phyloP scores from a whole-genome alignment of 2,113 vertebrate genomes.

The Oncorhynchus tshawytscha region DNA sequence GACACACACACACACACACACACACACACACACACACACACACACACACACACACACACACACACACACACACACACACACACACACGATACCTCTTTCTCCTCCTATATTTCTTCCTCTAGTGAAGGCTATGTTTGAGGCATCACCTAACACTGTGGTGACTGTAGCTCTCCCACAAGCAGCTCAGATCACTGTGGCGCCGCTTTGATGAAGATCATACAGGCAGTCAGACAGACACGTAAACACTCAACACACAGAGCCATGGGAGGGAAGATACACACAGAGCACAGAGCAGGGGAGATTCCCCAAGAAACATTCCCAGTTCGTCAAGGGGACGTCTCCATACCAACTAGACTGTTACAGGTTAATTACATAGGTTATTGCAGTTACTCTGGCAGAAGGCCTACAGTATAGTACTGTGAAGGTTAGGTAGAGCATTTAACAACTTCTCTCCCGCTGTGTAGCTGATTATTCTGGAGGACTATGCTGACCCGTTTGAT shows the following conservation, averaged over 20 bases:
- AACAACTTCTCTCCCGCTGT: background rate
- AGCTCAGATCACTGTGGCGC: no score
- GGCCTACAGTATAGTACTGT: no score
- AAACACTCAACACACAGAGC: background rate
- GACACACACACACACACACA: background rate
- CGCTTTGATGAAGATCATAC: background rate
- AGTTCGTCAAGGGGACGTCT: no score
- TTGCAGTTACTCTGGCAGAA: no score
- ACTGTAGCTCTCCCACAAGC: background rate
- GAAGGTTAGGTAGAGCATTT: background rate
- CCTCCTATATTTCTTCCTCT: constrained; percentile 5
- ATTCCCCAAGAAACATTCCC: no score
- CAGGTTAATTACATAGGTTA: no score
- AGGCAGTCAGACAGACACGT: background rate
- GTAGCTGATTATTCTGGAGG: constrained; percentile 92
- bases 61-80: constrained; percentile 24
- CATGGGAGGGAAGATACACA: background rate
- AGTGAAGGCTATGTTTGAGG: constrained; percentile 47
- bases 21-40: constrained; percentile 23
- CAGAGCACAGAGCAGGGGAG: no score
- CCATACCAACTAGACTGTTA: no score
- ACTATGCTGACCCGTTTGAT: constrained; percentile 93
- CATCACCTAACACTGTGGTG: constrained; percentile 20
- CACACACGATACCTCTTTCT: constrained; percentile 20
- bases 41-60: constrained; percentile 21